Base-by-base conservation (phyloP, 2,888 invertebrate species). In the Ferdinandea cuprea region DNA sequence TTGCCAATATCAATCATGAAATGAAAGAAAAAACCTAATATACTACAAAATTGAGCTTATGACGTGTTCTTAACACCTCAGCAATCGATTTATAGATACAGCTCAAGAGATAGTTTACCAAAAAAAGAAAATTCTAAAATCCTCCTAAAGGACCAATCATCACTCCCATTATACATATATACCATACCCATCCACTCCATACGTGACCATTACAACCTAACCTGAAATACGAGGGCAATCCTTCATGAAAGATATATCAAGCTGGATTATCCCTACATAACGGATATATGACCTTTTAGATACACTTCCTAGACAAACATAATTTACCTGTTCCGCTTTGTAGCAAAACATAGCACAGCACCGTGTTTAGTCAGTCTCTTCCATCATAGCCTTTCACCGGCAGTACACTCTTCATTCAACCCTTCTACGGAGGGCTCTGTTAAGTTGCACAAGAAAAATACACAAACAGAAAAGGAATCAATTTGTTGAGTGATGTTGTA, bases 401-500 rank as follows among this genome's bases (percentile, higher is more conserved):
- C 21, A 21, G 30, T 21, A 6, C 8, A 17, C 9, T 30, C n/a
- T n/a, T n/a, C n/a, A n/a, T n/a, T 48, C 25, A 48, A 63, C 25
- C 65, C 35, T 25, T 11, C 25, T 5, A 5, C 25, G 2, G 3
- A 25, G 2, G n/a, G 25, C 25, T 25, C 25, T 25, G 2, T 25
- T 21, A 15, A 19, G n/a, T 6, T 13, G n/a, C 13, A 28, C n/a
- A 30, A 54, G n/a, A 8, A 59, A 59, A 6, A 21, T 25, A 59
- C 8, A 30, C n/a, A 35, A 25, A 11, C 19, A 11, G 3, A 56
- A 15, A 52, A 35, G n/a, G 35, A 50, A 78, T 44, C 66, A 58
- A 66, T 66, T 63, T 73, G 66, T 46, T 63, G 69, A 68, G 63
- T 72, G 72, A 54, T 77, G 8, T 3, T 25, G 25, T 72, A 48